Conservation (phyloP, 2,113 vertebrate genomes). For the Picathartes gymnocephalus region DNA sequence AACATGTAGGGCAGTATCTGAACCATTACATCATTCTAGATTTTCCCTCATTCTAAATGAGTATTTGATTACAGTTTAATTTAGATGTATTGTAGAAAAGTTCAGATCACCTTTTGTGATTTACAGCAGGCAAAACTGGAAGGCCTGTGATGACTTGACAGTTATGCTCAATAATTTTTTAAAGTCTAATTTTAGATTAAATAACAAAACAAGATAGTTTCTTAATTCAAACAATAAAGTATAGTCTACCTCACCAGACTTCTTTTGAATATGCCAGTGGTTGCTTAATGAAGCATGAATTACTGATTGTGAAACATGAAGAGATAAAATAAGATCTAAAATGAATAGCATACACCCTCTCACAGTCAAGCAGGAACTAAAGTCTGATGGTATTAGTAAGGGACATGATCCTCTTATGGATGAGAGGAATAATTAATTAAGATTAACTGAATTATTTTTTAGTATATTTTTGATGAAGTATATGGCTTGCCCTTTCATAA, state of each 20-base stretch:
- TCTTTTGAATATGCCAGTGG: not conserved
- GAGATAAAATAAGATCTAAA: conserved; percentile 24
- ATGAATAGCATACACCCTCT: not conserved
- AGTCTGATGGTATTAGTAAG: not conserved
- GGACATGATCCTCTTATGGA: not conserved
- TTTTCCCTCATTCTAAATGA: not conserved
- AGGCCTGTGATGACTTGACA: not conserved
- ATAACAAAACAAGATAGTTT: not conserved
- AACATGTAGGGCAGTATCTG: not conserved
- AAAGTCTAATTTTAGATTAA: not conserved
- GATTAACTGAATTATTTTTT: not conserved
- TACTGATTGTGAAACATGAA: conserved; percentile 4
- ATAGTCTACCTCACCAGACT: not conserved
- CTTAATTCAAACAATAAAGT: not conserved
- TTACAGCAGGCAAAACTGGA: not conserved
- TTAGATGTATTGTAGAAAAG: not conserved
- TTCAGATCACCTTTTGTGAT: not conserved
- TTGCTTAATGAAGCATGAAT: not conserved
- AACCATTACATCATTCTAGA: not conserved
- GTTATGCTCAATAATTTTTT: not conserved
- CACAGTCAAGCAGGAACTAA: not conserved
- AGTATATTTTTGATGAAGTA: not conserved
- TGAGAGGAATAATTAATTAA: not conserved
- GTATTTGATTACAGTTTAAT: not conserved
- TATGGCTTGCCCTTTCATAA: not conserved